phyloP scores from a whole-genome alignment of 1,140 invertebrate species.

The Pygmarrhopalites habei region DNA sequence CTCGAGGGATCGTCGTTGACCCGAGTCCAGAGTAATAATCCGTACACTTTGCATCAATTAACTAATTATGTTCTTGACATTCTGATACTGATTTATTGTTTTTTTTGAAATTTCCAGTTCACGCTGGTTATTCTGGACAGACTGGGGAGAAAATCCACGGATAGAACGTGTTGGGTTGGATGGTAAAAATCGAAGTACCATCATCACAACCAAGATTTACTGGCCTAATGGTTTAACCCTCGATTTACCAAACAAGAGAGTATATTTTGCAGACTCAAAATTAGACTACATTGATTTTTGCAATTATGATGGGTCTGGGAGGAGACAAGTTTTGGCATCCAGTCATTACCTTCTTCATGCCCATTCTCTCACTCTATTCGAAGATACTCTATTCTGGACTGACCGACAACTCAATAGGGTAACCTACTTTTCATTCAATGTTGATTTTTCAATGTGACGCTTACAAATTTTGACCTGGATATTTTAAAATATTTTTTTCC shows the following conservation, averaged over 20 bases:
- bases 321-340: slow-evolving; percentile 74
- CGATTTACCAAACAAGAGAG: slow-evolving; percentile 83
- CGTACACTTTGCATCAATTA: background rate
- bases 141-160: slow-evolving; percentile 69
- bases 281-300: slow-evolving; percentile 98
- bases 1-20: slow-evolving; percentile 87
- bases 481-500: too few relatives aligned
- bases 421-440: too few relatives aligned
- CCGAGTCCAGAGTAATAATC: slow-evolving; percentile 70
- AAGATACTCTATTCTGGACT: slow-evolving; percentile 74
- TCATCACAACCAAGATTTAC: slow-evolving; percentile 93
- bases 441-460: too few relatives aligned
- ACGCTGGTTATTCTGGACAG: slow-evolving; percentile 27
- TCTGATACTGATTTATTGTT: background rate
- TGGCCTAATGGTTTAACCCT: slow-evolving; percentile 96
- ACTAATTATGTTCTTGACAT: background rate
- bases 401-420: slow-evolving; percentile 85
- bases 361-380: slow-evolving; percentile 85
- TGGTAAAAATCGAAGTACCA: slow-evolving; percentile 71
- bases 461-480: too few relatives aligned
- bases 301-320: slow-evolving; percentile 86
- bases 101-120: slow-evolving; percentile 49
- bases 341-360: slow-evolving; percentile 91
- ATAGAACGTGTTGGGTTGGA: slow-evolving; percentile 96
- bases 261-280: slow-evolving; percentile 97